phyloP scores from a whole-genome alignment of 2,797 vertebrate species.

The Neosalanx taihuensis region DNA sequence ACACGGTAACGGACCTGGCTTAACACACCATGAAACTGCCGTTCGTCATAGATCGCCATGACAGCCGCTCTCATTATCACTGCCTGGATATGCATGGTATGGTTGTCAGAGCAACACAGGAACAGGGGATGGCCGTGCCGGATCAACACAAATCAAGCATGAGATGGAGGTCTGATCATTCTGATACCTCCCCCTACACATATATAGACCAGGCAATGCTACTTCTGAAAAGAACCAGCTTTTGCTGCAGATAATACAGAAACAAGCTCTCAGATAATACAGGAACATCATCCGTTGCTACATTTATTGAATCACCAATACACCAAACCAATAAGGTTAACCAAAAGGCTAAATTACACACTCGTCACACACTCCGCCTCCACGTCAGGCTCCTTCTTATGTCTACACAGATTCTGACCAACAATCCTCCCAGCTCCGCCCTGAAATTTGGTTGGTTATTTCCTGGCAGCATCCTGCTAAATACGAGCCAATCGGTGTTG shows the following conservation, averaged over 20 bases:
- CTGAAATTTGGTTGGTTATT: constrained; percentile 6
- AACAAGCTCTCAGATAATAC: neutral
- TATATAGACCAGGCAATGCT: constrained; percentile 19
- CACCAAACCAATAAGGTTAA: no score
- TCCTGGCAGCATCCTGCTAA: constrained; percentile 60
- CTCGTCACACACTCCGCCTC: constrained; percentile 49
- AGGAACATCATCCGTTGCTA: no score
- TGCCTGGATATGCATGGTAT: constrained; percentile 71
- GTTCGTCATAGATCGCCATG: constrained; percentile 62
- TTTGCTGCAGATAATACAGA: constrained; percentile 22
- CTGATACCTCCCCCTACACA: constrained; percentile 45
- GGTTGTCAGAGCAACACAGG: constrained; percentile 66
- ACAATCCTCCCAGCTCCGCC: constrained; percentile 17
- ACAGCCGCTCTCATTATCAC: constrained; percentile 66
- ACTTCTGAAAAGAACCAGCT: constrained; percentile 38
- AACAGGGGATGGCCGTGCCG: constrained; percentile 53
- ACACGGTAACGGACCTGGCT: constrained; percentile 62
- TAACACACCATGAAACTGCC: constrained; percentile 61
- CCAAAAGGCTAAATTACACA: constrained; percentile 20
- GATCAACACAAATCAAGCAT: constrained; percentile 60
- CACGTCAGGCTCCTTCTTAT: constrained; percentile 59
- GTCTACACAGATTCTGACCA: constrained; percentile 53
- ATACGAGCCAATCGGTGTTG: constrained; percentile 65
- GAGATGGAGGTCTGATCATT: constrained; percentile 65
- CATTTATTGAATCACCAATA: no score